These are phyloP conservation scores for Sigmodon hispidus DNA, from an alignment of 2,113 vertebrate genomes.

Conservation along the genomic window DNA sequence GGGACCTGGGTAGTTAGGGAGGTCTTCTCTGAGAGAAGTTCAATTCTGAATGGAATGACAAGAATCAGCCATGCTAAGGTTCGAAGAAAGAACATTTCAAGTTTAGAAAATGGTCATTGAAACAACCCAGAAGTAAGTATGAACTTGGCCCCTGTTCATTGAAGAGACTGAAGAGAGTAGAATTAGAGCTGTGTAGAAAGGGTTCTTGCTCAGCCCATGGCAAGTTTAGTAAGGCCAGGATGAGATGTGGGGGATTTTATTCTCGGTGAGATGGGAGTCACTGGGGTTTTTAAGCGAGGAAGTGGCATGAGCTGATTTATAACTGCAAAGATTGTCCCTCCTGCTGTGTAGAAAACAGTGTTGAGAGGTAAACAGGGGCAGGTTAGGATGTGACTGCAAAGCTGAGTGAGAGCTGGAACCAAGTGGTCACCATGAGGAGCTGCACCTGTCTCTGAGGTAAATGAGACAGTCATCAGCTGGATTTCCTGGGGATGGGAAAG, in stretches of 20 bases:
- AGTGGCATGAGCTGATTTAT: slow-evolving; percentile 59
- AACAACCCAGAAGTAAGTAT: neutral
- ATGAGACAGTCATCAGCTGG: neutral
- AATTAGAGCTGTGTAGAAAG: neutral
- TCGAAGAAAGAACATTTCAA: slow-evolving; percentile 33
- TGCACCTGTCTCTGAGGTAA: neutral
- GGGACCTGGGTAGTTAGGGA: neutral
- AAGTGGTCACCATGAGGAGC: neutral
- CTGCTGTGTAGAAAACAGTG: slow-evolving; percentile 58
- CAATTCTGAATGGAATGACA: neutral
- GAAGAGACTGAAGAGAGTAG: neutral
- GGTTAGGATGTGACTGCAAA: neutral
- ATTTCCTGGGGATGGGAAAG: neutral
- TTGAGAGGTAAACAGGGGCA: neutral
- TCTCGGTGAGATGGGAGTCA: neutral
- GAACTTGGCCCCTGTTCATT: neutral
- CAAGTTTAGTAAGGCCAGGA: neutral
- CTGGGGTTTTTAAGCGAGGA: slow-evolving; percentile 53
- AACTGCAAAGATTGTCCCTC: neutral
- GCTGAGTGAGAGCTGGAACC: neutral
- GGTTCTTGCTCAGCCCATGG: neutral
- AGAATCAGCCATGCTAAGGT: neutral
- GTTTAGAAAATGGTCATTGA: neutral
- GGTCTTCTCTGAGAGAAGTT: slow-evolving; percentile 14
- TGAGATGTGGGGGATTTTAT: neutral